A percentile compares a stretch with the other conserved stretches of the same genome.
These are phyloP conservation scores for Bryconaethiops microstoma DNA, from an alignment of 2,797 vertebrate species.

Conservation along the genomic window DNA sequence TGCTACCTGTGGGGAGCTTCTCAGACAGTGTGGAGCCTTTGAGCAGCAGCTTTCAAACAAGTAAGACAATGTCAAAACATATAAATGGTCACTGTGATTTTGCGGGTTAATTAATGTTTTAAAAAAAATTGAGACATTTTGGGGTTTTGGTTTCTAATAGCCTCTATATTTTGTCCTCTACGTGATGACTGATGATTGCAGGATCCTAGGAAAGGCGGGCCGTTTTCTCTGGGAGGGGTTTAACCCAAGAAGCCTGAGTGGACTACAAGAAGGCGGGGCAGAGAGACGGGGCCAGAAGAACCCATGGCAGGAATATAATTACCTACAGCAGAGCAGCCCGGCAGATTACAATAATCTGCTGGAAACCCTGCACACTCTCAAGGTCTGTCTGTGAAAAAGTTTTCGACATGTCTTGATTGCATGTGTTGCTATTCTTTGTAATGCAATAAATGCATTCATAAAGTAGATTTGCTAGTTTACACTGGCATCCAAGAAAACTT, in stretches of 20 bases:
- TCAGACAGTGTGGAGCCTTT: slow-evolving; percentile 91
- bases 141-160: neutral
- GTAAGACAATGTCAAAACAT: slow-evolving; percentile 68
- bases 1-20: slow-evolving; percentile 91
- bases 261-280: slow-evolving; percentile 86
- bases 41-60: slow-evolving; percentile 96
- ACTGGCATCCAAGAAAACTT: neutral
- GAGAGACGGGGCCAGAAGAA: slow-evolving; percentile 85
- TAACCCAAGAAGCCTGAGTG: slow-evolving; percentile 90
- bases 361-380: slow-evolving; percentile 94
- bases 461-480: neutral
- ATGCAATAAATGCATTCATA: neutral
- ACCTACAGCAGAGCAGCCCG: slow-evolving; percentile 87
- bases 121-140: neutral
- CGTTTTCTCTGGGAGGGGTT: slow-evolving; percentile 93
- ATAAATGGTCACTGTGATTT: too few species aligned
- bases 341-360: slow-evolving; percentile 88
- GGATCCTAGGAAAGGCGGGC: slow-evolving; percentile 90
- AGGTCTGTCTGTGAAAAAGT: slow-evolving; percentile 74
- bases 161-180: neutral
- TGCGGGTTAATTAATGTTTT: too few species aligned
- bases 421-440: neutral
- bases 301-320: slow-evolving; percentile 98
- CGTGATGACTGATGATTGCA: slow-evolving; percentile 58
- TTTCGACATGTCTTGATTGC: too few species aligned